Base-by-base conservation (phyloP, 2,888 invertebrate genomes). In the Polia nebulosa region DNA sequence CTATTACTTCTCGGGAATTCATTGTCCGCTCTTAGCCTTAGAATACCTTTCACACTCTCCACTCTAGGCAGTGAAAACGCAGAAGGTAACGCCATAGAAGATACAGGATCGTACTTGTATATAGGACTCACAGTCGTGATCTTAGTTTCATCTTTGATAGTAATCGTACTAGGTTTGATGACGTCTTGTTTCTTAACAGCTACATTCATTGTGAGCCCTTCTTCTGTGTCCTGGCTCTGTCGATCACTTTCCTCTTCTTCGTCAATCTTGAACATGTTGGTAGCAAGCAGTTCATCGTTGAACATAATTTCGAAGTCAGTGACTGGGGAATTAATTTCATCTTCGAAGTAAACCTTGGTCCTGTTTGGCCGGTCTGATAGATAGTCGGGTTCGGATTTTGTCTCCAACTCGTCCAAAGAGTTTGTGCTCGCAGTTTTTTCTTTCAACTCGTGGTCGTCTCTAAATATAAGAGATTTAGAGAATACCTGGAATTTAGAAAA, bases 271-370 rank as follows among this genome's bases (percentile, higher is more conserved):
- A 95, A 95, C 90, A 96, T 96, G 47, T 93, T 94, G 88, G 45
- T 90, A 1, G 91, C 87, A 3, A 92, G 72, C 0, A 96, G 88
- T 86, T 96, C 96, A 73, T 96, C 96, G 88, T 96, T 95, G 85
- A 96, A 96, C 96, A 96, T 96, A 1, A 96, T 96, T 88, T 96
- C 96, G 60, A 96, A 96, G 85, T 96, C 96, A 2, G 96, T 95
- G 3, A 96, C 93, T 0, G 95, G 95, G 0, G 95, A 94, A 61
- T 96, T 92, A 0, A 95, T 92, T 87, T 96, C 95, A 41, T 96
- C 96, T 86, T 95, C 95, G 74, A 96, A 96, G 78, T 96, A 95
- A 0, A 96, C 96, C 81, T 95, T 95, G 25, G 95, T 95, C 72
- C 96, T 87, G 67, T 94, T 95, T 0, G 95, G 95, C 80, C 90